phyloP scores from a whole-genome alignment of 2,888 invertebrate genomes.

The Macaria notata region DNA sequence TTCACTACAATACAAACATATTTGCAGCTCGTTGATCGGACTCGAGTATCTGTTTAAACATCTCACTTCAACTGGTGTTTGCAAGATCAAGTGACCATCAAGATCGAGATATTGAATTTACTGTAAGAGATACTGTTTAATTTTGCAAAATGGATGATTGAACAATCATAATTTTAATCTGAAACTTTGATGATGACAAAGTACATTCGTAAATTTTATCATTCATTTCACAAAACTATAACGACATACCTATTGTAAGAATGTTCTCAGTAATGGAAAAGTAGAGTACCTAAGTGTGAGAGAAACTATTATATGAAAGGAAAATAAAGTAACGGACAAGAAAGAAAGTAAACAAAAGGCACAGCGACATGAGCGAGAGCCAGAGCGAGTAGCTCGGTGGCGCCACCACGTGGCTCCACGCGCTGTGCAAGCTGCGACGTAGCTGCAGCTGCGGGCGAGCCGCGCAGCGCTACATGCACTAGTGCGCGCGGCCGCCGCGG shows the following conservation, averaged over 20 bases:
- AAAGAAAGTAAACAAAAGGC: conserved; percentile 35
- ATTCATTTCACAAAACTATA: conserved; percentile 48
- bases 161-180: not conserved
- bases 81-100: conserved; percentile 3
- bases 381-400: conserved; percentile 22
- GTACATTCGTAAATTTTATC: conserved; percentile 18
- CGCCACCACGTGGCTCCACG: too few relatives aligned
- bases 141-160: conserved; percentile 17
- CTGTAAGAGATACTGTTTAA: conserved; percentile 1
- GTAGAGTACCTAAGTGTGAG: too few relatives aligned
- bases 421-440: conserved; percentile 17
- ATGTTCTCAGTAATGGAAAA: conserved; percentile 36
- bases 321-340: conserved; percentile 37
- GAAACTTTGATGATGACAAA: not conserved
- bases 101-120: conserved; percentile 1
- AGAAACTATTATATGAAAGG: not conserved
- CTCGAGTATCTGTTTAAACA: conserved; percentile 8
- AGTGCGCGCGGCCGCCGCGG: conserved; percentile 6
- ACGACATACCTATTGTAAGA: conserved; percentile 25
- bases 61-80: conserved; percentile 7
- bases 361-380: conserved; percentile 33
- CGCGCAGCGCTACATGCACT: too few relatives aligned
- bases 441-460: too few relatives aligned
- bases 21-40: too few relatives aligned
- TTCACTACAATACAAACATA: too few relatives aligned